These are phyloP conservation scores for Cirrhinus molitorella DNA, from an alignment of 2,797 vertebrate genomes.

Conservation along the genomic window DNA sequence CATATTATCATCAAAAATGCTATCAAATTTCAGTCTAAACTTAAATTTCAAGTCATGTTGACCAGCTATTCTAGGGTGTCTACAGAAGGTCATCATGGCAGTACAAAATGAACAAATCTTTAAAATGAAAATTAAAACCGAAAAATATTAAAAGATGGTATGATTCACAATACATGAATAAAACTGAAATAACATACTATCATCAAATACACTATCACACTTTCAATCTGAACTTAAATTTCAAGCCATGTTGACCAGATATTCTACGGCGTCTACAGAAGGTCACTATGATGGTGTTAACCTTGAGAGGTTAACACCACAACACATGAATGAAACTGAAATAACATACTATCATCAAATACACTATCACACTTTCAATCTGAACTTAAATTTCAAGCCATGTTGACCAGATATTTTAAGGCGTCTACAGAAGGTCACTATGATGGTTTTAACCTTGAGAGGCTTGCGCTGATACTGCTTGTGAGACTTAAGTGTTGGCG, in stretches of 20 bases:
- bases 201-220: background rate
- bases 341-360: background rate
- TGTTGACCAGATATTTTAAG: background rate
- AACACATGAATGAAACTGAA: background rate
- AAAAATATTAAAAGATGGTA: background rate
- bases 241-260: background rate
- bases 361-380: background rate
- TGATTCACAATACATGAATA: background rate
- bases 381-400: background rate
- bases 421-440: background rate
- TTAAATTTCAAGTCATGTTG: background rate
- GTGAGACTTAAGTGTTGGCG: constrained; percentile 28
- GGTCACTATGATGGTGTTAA: constrained; percentile 17
- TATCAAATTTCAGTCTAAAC: background rate
- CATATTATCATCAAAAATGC: background rate
- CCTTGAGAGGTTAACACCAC: constrained; percentile 20
- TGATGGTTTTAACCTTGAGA: constrained; percentile 40
- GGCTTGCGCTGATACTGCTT: constrained; percentile 34
- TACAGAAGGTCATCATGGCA: background rate
- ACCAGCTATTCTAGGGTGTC: background rate
- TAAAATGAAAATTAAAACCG: background rate
- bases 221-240: background rate
- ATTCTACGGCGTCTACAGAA: background rate
- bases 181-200: background rate
- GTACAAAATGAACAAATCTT: background rate